Evolutionary conservation across 2,113 vertebrate species (phyloP), one percentile per base, ranked within the genome.

Genomic region (Pogonocichla stellata): DNA sequence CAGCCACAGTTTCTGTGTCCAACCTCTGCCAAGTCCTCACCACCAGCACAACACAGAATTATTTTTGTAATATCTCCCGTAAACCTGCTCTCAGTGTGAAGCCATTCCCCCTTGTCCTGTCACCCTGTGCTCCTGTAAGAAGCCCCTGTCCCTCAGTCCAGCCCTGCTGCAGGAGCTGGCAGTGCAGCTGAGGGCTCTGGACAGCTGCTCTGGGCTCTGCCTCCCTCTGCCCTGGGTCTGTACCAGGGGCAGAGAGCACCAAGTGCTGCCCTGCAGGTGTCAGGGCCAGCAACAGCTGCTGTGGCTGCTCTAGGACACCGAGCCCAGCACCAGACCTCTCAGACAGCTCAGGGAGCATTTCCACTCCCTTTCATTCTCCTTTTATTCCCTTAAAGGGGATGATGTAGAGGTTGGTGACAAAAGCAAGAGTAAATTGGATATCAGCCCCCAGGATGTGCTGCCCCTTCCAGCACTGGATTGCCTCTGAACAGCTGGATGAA

Each of bases 71-170:
- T 19, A 16, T 4, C 25, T 57, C 66, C 23, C 33, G 31, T 34
- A 50, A 31, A 26, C 18, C 33, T 16, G 0, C 16, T 40, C 7
- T 28, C 18, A 33, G 9, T 42, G 4, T 42, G 66, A 42, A 42
- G 75, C 14, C 25, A 6, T 57, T 50, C 26, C 43, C 20, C 34
- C 31, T 5, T 5, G 8, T 19, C 14, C 66, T 88, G 75, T 10
- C 57, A 8, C 48, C 14, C 0, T 0, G 2, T 34, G 11, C 34
- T 23, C 34, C 7, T 8, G 14, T 22, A 5, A 12, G 43, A 22
- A 18, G 9, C 10, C 34, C 25, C 86, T 50, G 11, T 10, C 7
- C 34, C 7, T 28, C 14, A 3, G 8, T 5, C 1, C 22, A 33
- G 50, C 1, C 2, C 8, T 54, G 54, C 77, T 79, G 25, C 10